phyloP scores from a whole-genome alignment of 64 coral and sea anemone genomes.

The Stichodactyla helianthus region DNA sequence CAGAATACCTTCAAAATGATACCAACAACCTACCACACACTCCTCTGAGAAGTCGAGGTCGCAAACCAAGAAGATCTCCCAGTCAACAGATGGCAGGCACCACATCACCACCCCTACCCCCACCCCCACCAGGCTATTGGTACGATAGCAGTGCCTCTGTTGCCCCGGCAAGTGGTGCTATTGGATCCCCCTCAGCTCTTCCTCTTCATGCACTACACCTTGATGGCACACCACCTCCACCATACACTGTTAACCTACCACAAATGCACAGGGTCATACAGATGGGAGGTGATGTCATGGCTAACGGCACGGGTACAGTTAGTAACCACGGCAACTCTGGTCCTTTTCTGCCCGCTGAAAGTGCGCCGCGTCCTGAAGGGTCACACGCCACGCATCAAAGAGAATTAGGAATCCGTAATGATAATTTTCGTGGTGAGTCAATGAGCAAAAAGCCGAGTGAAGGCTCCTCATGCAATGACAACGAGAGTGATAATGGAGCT shows the following conservation, averaged over 20 bases:
- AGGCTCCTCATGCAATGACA: no score
- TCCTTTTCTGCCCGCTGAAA: background rate
- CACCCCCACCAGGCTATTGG: background rate
- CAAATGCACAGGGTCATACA: constrained; percentile 49
- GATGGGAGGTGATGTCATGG: constrained; percentile 17
- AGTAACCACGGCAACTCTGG: background rate
- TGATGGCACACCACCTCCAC: constrained; percentile 55
- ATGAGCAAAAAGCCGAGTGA: no score
- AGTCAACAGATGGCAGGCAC: constrained; percentile 12
- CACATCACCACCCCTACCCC: background rate
- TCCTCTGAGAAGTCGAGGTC: constrained; percentile 24
- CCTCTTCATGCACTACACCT: constrained; percentile 31
- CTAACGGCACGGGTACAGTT: background rate
- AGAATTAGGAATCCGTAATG: background rate
- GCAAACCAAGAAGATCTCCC: constrained; percentile 19
- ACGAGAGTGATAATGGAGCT: no score
- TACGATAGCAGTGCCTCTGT: no score
- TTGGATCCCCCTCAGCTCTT: constrained; percentile 48
- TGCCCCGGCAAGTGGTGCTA: background rate
- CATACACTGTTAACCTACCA: constrained; percentile 49
- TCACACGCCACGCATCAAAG: background rate
- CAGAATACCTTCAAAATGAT: background rate
- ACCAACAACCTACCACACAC: constrained; percentile 12
- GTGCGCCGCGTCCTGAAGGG: background rate
- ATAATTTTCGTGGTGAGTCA: no score